Conservation (phyloP, 1,140 invertebrate species). For the Tachypleus tridentatus region DNA sequence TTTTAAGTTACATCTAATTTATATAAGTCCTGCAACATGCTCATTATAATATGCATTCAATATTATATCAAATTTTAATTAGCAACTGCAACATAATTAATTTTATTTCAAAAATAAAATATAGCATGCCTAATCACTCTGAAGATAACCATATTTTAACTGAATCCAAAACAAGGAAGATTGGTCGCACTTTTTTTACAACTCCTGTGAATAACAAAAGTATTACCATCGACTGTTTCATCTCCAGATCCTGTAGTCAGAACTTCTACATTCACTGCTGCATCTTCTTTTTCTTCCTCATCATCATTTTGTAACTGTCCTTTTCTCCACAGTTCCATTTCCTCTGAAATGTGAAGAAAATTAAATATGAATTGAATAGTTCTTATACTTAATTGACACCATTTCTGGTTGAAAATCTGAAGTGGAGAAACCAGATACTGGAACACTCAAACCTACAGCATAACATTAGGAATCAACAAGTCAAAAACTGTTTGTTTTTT, state of each 20-base stretch:
- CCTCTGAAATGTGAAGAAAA: constrained; percentile 34
- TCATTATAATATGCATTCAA: too few relatives aligned
- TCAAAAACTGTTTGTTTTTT: constrained; percentile 5
- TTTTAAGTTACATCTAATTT: too few relatives aligned
- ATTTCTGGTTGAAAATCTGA: not conserved
- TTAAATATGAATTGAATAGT: not conserved
- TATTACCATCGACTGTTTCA: not conserved
- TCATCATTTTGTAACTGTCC: constrained; percentile 84
- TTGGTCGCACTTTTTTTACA: not conserved
- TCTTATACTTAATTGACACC: too few relatives aligned
- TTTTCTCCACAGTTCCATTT: constrained; percentile 75
- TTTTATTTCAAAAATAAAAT: too few relatives aligned
- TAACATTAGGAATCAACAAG: constrained; percentile 41
- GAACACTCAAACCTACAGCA: constrained; percentile 37
- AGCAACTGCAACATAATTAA: too few relatives aligned
- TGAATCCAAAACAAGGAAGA: not conserved
- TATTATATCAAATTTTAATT: too few relatives aligned
- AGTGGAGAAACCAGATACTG: constrained; percentile 1
- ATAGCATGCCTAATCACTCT: too few relatives aligned
- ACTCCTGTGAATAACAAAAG: too few relatives aligned
- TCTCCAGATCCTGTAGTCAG: not conserved
- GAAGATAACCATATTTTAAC: not conserved
- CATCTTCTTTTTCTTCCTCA: constrained; percentile 59
- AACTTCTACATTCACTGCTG: constrained; percentile 27
- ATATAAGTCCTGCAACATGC: too few relatives aligned